A percentile compares a stretch with the other conserved stretches of the same genome.
phyloP scores from a whole-genome alignment of 2,888 invertebrate species.

The Nyleta sp. region DNA sequence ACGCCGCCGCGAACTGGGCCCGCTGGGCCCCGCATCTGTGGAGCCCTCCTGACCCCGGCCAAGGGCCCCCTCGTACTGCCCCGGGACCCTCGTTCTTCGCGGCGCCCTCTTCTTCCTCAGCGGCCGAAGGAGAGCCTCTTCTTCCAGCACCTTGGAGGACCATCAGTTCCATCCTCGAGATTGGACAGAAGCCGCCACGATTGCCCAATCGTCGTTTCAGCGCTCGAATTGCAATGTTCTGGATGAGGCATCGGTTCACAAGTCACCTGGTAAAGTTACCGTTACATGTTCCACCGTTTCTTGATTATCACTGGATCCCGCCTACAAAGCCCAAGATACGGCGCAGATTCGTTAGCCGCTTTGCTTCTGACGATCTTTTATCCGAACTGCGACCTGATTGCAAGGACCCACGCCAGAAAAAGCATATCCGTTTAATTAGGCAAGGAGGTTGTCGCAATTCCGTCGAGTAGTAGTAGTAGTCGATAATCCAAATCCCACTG shows the following conservation, averaged over 20 bases:
- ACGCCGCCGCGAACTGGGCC: conserved; percentile 80
- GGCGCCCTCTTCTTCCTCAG: conserved; percentile 33
- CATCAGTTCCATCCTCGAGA: conserved; percentile 40
- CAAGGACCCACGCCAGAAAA: too few relatives aligned
- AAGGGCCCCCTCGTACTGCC: conserved; percentile 38
- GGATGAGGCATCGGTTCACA: conserved; percentile 66
- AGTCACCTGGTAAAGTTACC: conserved; percentile 2
- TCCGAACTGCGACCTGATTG: too few relatives aligned
- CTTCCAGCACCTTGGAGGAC: conserved; percentile 23
- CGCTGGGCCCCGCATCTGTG: conserved; percentile 80
- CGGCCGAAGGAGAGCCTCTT: conserved; percentile 30
- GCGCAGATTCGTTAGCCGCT: too few relatives aligned
- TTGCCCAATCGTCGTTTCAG: conserved; percentile 54
- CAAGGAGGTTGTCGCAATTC: neutral
- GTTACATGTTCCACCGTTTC: conserved; percentile 41
- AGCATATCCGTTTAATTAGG: conserved; percentile 9
- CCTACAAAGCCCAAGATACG: too few relatives aligned
- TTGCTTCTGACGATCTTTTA: too few relatives aligned
- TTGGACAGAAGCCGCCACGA: neutral
- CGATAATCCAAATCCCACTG: neutral
- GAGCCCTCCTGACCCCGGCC: conserved; percentile 71
- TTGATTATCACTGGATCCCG: too few relatives aligned
- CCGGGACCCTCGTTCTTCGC: conserved; percentile 35
- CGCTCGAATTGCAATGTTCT: conserved; percentile 47
- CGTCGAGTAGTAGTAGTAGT: too few relatives aligned